Base-by-base conservation (phyloP, 2,797 vertebrate species). In the Xiphorhynchus erythropygius region DNA sequence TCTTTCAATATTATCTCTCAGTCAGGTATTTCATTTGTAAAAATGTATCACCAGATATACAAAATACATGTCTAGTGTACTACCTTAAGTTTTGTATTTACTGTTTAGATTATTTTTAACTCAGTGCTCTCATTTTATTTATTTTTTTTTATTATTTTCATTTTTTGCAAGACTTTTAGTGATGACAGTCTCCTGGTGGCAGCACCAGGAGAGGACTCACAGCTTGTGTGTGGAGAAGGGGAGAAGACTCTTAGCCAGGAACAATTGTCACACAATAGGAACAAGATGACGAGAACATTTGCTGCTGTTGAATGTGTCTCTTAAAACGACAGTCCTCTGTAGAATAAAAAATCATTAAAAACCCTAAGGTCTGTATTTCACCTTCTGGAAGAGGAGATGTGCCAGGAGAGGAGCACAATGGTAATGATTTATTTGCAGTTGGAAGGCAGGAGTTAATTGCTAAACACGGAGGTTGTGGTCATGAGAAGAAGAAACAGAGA, bases 11-110 rank as follows among this genome's bases (percentile, higher is more conserved):
- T 96, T 95, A 27, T 96, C 94, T 97, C 96, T 96, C 95, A 88
- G 85, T 96, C 95, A 94, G 85, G 89, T 83, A 97, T 92, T 95
- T 96, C 9, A 92, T 96, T 52, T 94, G 95, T 97, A 97, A 97
- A 97, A 97, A 97, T 23, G 92, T 96, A 89, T 96, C 95, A 47
- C 96, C 97, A 97, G 96, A 97, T 97, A 97, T 97, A 97, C 97
- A 97, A 97, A 97, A 97, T 97, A 96, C 96, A 92, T 85, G 89
- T 94, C 94, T 95, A 89, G 80, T 84, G 96, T 88, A 94, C 95
- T 93, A 94, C 73, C 55, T 83, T 91, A 87, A 35, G 56, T 77
- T 35, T 39, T 60, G 65, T 87, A 87, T 91, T 93, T 94, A 91
- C 70, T 84, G 80, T 73, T 95, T 76, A 80, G 79, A 47, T 83